These are phyloP conservation scores for Nibea coibor DNA, from an alignment of 2,113 vertebrate genomes.

Conservation along the genomic window DNA sequence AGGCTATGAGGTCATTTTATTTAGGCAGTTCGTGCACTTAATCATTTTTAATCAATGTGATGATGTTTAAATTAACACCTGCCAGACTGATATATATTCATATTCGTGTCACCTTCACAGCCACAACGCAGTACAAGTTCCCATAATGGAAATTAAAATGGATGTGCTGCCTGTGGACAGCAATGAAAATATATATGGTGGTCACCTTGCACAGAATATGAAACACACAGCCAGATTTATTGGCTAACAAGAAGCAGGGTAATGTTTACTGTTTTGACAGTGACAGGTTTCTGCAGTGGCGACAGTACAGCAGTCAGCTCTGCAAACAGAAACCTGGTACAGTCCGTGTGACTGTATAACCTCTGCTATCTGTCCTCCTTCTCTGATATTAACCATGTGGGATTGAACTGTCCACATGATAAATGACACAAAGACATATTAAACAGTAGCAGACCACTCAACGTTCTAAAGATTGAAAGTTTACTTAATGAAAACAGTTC, in stretches of 20 bases:
- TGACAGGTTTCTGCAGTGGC: conserved; percentile 29
- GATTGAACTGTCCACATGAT: conserved; percentile 8
- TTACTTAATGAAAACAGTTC: conserved; percentile 4
- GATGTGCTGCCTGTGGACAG: conserved; percentile 8
- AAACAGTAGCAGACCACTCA: background rate
- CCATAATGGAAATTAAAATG: conserved; percentile 38
- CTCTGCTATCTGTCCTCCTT: background rate
- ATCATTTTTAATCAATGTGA: conserved; percentile 33
- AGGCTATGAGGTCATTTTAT: conserved; percentile 1
- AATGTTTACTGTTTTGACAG: conserved; percentile 36
- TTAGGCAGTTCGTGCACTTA: conserved; percentile 6
- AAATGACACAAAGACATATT: conserved; percentile 4
- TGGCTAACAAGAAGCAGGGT: conserved; percentile 1
- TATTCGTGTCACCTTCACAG: conserved; percentile 29
- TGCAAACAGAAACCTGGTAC: background rate
- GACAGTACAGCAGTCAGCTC: background rate
- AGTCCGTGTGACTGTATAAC: conserved; percentile 3
- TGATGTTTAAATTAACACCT: conserved; percentile 28
- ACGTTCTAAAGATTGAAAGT: background rate
- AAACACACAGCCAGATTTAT: conserved; percentile 26
- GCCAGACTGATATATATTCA: background rate
- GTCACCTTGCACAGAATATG: conserved; percentile 26
- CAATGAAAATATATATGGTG: conserved; percentile 7
- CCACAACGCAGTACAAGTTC: background rate
- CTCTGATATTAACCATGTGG: background rate